Base-by-base conservation (phyloP, 2,888 invertebrate species). In the Andrena flavipes region DNA sequence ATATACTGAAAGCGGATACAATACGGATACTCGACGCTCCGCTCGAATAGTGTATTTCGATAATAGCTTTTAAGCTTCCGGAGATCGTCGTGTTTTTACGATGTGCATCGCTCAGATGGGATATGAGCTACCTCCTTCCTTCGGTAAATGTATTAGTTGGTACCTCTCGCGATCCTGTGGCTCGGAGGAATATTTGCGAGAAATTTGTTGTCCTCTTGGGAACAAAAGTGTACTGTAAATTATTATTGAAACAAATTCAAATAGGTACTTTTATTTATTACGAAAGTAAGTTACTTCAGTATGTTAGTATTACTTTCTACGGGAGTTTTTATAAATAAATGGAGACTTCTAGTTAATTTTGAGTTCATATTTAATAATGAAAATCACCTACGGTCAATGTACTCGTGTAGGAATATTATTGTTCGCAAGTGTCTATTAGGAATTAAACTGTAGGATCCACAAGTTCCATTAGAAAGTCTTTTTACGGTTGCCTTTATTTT, bases 1-100 rank as follows among this genome's bases (percentile, higher is more conserved):
- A 80, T 85, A 80, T 85, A 80, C 67, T 67, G 56, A 49, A 76
- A 73, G 67, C 77, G 80, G 60, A 59, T 77, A 77, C 56, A 62
- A 30, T 56, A 23, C 51, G 8, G 23, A 63, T 30, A 48, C 62
- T 7, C n/a, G 6, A 30, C n/a, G 60, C 8, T 33, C 30, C 33
- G 30, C 30, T n/a, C 16, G 33, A 33, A 33, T 62, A 7, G 23
- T 13, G 23, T 23, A 20, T 29, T 33, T 62, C 62, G 62, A 33
- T 62, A 35, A 62, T 35, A 62, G 33, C 33, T 62, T 62, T 62
- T 62, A 20, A 62, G 20, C n/a, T 30, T 60, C n/a, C 23, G 23
- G 20, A 56, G 23, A 13, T 26, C 23, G 2, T 26, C 26, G 56
- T 56, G 56, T 4, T 10, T 23, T 26, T 23, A 10, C 23, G 23